These are phyloP conservation scores for Acleris literana DNA, from an alignment of 2,888 invertebrate genomes.

Conservation along the genomic window DNA sequence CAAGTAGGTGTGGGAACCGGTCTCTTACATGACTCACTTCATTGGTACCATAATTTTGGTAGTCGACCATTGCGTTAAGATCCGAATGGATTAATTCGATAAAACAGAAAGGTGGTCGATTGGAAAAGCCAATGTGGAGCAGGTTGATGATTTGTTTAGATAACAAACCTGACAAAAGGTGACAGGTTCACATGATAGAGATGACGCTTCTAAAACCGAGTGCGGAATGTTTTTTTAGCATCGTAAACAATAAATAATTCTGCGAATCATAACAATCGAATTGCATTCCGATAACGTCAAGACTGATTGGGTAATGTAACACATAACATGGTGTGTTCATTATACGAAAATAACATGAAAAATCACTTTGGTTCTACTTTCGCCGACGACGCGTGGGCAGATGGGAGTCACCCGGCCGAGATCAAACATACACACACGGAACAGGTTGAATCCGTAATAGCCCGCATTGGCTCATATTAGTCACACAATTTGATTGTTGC, in stretches of 20 bases:
- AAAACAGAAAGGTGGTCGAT: conserved; percentile 13
- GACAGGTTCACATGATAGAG: neutral
- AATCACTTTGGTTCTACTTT: conserved; percentile 55
- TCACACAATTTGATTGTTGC: conserved; percentile 16
- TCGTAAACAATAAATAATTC: conserved; percentile 9
- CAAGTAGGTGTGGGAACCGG: conserved; percentile 72
- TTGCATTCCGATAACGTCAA: conserved; percentile 51
- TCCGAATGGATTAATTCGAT: conserved; percentile 43
- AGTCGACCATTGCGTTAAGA: conserved; percentile 51
- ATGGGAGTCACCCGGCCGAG: conserved; percentile 60
- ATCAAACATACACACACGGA: conserved; percentile 66
- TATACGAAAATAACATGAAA: conserved; percentile 53
- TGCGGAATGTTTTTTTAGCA: neutral
- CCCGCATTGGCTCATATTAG: conserved; percentile 19
- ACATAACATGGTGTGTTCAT: conserved; percentile 42
- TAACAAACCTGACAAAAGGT: neutral
- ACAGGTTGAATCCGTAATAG: conserved; percentile 65
- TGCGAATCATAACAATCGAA: conserved; percentile 49
- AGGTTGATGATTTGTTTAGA: conserved; percentile 5
- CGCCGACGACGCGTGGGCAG: conserved; percentile 55
- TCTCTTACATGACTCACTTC: conserved; percentile 63
- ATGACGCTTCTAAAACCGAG: too few species aligned
- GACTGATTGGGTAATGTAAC: conserved; percentile 40
- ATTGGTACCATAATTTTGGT: conserved; percentile 57
- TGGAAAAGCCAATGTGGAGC: conserved; percentile 14